Base-by-base conservation (phyloP, 1,140 invertebrate species). In the Acyrthosiphon pisum region DNA sequence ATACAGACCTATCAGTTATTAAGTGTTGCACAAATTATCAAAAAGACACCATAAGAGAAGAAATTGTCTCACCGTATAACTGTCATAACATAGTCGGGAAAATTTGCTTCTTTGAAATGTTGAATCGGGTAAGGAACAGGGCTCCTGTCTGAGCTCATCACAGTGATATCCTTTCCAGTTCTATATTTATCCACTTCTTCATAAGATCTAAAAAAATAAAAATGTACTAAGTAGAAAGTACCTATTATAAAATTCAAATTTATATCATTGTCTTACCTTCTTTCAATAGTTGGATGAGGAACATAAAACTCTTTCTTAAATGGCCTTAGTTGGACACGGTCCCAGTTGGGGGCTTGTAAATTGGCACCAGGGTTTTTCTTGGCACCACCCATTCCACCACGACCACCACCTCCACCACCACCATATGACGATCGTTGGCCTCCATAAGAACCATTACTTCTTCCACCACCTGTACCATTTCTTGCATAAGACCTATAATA, bases 271-370 rank as follows among this genome's bases (percentile, higher is more conserved):
- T 48, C 18, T 56, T 88, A 96, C 94, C 97, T 92, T 56, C 90
- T 90, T 56, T 91, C 86, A 50, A 94, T 93, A 76, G 48, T 93
- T 23, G 91, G 96, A 95, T 98, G 97, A 94, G 98, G 98, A 90
- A 97, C 96, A 95, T 99, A 99, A 94, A 99, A 99, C 95, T 99
- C 97, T 95, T 99, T 99, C 95, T 99, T 98, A 95, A 99, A 99
- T 30, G 98, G 98, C 93, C 97, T 96, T 37, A 99, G 95, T 89
- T 96, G 96, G 94, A 97, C 96, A 44, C 97, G 95, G 94, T 97
- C 97, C 98, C 98, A 99, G 94, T 97, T 96, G 20, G 97, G 97
- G 94, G 97, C 97, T 26, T 97, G 95, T 93, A 98, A 95, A 93
- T 93, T 91, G 6, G 90, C 94, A 53, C 90, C 94, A 37, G 83